Conservation (phyloP, 2,888 invertebrate species). For the Napeogenes sylphis region DNA sequence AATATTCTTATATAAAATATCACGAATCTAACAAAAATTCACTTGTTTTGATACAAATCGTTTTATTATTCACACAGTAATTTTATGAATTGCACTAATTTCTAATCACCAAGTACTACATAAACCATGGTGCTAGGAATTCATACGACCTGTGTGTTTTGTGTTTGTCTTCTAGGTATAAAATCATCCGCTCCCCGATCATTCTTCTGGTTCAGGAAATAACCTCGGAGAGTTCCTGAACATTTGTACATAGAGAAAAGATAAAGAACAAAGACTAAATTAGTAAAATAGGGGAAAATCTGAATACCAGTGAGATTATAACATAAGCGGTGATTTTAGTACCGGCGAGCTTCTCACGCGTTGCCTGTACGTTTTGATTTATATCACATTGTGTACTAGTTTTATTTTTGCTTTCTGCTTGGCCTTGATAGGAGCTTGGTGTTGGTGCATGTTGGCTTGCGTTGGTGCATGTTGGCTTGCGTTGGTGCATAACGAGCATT, state of each 20-base stretch:
- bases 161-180: conserved; percentile 74
- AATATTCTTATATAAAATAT: not conserved
- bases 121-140: conserved; percentile 52
- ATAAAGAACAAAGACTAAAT: conserved; percentile 76
- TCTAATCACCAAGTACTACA: conserved; percentile 22
- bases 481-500: conserved; percentile 6
- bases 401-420: conserved; percentile 37
- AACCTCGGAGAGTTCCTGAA: conserved; percentile 70
- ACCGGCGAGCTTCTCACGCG: conserved; percentile 69
- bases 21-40: conserved; percentile 1
- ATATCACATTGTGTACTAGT: conserved; percentile 56
- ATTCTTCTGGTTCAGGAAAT: conserved; percentile 78
- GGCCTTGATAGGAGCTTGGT: conserved; percentile 18
- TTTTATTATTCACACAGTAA: conserved; percentile 6
- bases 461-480: conserved; percentile 12
- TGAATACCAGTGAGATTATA: conserved; percentile 77
- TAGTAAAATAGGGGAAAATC: conserved; percentile 69
- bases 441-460: conserved; percentile 13
- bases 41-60: conserved; percentile 13
- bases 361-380: conserved; percentile 67
- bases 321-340: conserved; percentile 74
- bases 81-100: conserved; percentile 16
- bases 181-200: conserved; percentile 77
- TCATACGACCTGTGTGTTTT: conserved; percentile 62
- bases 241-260: conserved; percentile 67